A percentile compares a stretch with the other conserved stretches of the same genome.
phyloP scores from a whole-genome alignment of 2,797 vertebrate species.

The Enoplosus armatus region DNA sequence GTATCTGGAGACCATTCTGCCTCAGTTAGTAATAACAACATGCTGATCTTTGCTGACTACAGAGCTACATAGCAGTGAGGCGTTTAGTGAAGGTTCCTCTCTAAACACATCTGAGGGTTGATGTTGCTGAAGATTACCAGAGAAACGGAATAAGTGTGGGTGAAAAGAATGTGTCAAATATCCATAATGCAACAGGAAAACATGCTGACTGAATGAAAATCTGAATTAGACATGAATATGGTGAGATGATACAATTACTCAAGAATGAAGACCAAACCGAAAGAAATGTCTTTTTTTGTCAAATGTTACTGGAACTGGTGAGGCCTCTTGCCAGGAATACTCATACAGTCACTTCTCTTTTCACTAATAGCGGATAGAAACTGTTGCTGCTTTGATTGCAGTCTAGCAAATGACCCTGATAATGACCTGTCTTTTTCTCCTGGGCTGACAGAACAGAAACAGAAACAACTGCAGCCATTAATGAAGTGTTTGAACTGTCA shows the following conservation, averaged over 20 bases:
- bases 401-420: neutral
- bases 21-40: neutral
- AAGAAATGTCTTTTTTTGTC: neutral
- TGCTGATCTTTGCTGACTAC: neutral
- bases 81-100: neutral
- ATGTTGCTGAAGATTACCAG: too few species aligned
- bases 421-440: neutral
- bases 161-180: neutral
- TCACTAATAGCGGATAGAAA: neutral
- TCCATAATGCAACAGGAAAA: neutral
- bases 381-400: slow-evolving; percentile 35
- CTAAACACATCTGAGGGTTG: neutral
- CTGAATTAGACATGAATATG: neutral
- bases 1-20: neutral
- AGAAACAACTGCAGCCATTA: slow-evolving; percentile 23
- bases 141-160: fast-evolving
- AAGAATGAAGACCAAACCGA: slow-evolving; percentile 3
- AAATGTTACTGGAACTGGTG: slow-evolving; percentile 47
- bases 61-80: neutral
- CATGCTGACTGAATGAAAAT: neutral
- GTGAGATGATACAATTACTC: neutral
- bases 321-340: slow-evolving; percentile 38
- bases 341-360: slow-evolving; percentile 43
- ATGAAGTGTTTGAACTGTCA: neutral
- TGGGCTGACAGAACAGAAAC: slow-evolving; percentile 45